phyloP scores from a whole-genome alignment of 53 echinoderm and acorn worm species.

The Stichopus horrens region DNA sequence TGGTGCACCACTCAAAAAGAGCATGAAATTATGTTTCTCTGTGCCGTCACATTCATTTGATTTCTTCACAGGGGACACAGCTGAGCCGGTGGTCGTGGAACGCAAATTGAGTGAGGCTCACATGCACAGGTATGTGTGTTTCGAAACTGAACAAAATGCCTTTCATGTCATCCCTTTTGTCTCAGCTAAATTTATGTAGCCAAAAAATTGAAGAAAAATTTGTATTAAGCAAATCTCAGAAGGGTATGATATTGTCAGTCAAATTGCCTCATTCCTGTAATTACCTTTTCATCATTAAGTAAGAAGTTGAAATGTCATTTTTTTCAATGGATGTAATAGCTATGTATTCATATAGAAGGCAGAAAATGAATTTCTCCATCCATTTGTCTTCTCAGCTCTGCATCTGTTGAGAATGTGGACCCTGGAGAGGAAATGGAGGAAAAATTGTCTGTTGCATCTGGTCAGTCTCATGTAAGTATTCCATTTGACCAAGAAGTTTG shows the following conservation, averaged over 20 bases:
- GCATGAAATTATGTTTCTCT: too few relatives aligned
- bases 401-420: slow-evolving; percentile 62
- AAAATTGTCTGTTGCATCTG: background rate
- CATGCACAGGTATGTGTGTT: slow-evolving; percentile 79
- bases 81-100: slow-evolving; percentile 59
- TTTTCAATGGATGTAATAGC: too few relatives aligned
- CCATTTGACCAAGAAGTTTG: background rate
- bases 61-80: slow-evolving; percentile 46
- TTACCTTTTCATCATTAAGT: too few relatives aligned
- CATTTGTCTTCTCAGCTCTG: slow-evolving; percentile 53
- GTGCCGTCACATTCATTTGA: background rate
- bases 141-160: background rate
- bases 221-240: too few relatives aligned
- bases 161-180: background rate
- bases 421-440: slow-evolving; percentile 4
- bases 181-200: background rate
- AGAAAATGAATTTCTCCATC: background rate
- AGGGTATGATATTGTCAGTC: too few relatives aligned
- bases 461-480: slow-evolving; percentile 32
- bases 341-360: background rate
- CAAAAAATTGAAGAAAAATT: too few relatives aligned
- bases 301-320: too few relatives aligned
- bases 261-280: too few relatives aligned
- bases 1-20: too few relatives aligned
- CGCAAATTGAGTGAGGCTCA: slow-evolving; percentile 91